A percentile compares a stretch with the other conserved stretches of the same genome.
Evolutionary conservation across 2,113 vertebrate genomes (phyloP).

Genomic region (Hippocampus abdominalis): DNA sequence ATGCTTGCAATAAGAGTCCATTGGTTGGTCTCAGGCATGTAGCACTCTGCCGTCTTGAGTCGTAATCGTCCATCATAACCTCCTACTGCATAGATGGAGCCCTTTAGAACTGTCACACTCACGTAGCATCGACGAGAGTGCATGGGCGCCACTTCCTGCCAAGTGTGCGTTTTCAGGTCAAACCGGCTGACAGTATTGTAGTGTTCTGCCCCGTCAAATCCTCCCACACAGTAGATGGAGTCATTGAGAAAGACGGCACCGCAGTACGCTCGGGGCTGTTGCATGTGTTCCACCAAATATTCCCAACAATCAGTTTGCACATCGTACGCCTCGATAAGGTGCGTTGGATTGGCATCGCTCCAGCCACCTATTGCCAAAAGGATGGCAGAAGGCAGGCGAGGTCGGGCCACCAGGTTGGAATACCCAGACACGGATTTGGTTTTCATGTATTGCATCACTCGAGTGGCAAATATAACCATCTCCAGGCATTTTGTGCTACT

Average conservation of each 20-base stretch:
- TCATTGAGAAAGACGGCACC: constrained; percentile 23
- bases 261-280: constrained; percentile 12
- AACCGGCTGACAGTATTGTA: constrained; percentile 21
- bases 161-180: constrained; percentile 21
- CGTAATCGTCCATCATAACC: constrained; percentile 14
- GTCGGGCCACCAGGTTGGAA: constrained; percentile 8
- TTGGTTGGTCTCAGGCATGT: constrained; percentile 29
- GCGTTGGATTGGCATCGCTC: not conserved
- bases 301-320: constrained; percentile 21
- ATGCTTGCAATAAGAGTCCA: constrained; percentile 35
- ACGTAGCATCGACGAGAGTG: constrained; percentile 18
- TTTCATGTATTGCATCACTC: accelerated
- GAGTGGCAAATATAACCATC: accelerated
- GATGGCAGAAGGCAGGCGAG: constrained; percentile 24
- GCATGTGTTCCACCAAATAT: not conserved
- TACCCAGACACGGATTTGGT: not conserved
- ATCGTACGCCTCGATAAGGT: constrained; percentile 18
- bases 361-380: constrained; percentile 37
- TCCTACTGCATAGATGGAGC: constrained; percentile 36
- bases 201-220: constrained; percentile 2
- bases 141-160: constrained; percentile 39
- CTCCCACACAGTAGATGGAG: constrained; percentile 35
- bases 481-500: not conserved
- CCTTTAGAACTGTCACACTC: constrained; percentile 30
- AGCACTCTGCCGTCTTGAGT: constrained; percentile 27